Percentiles rank a stretch among this genome's conserved stretches.
Conservation (phyloP, 2,888 invertebrate genomes). For the Amaurobius ferox region DNA sequence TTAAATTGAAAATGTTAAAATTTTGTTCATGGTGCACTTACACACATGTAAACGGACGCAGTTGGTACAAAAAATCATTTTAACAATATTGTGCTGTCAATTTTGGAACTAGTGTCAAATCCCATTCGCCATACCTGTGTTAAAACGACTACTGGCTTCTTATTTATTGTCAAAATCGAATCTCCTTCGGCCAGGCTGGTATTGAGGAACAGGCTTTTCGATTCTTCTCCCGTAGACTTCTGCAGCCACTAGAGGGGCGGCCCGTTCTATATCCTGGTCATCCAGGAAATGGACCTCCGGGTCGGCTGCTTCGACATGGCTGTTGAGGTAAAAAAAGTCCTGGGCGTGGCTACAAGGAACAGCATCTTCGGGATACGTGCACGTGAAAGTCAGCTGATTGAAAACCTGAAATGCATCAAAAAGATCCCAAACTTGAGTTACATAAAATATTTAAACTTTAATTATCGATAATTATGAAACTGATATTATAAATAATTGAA, state of each 20-base stretch:
- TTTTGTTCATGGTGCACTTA: neutral
- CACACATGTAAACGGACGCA: neutral
- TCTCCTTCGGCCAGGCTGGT: constrained; percentile 57
- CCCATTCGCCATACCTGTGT: neutral
- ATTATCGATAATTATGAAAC: no score
- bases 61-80: no score
- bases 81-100: no score
- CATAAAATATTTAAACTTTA: no score
- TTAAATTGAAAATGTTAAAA: no score
- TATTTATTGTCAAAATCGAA: constrained; percentile 53
- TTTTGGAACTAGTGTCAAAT: neutral
- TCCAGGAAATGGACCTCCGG: constrained; percentile 67
- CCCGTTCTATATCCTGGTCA: constrained; percentile 63
- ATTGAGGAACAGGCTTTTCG: constrained; percentile 37
- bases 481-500: no score
- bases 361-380: constrained; percentile 73
- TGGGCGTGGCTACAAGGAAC: constrained; percentile 74
- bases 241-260: constrained; percentile 55
- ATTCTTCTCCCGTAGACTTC: constrained; percentile 42
- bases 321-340: constrained; percentile 74
- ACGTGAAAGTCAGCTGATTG: constrained; percentile 74
- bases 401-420: constrained; percentile 67
- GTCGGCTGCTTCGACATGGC: constrained; percentile 73
- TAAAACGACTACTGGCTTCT: neutral
- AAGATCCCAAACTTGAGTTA: no score